phyloP scores from a whole-genome alignment of 2,888 invertebrate genomes.

The Sinhomidia bicolor region DNA sequence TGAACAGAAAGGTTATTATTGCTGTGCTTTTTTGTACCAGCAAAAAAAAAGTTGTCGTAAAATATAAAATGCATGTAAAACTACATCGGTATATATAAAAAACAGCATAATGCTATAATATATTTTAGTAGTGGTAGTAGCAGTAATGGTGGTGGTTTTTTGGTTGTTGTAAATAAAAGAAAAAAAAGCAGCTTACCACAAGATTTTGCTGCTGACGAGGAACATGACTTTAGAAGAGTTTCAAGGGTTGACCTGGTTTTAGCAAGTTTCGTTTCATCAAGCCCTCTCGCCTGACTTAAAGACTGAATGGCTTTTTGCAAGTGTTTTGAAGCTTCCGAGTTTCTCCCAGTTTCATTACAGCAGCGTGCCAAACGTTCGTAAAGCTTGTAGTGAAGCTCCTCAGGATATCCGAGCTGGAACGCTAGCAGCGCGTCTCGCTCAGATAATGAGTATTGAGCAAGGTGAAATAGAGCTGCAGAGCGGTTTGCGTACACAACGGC shows the following conservation, averaged over 20 bases:
- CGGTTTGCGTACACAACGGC: slow-evolving; percentile 87
- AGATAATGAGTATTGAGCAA: slow-evolving; percentile 85
- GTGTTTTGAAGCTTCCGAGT: slow-evolving; percentile 69
- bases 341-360: slow-evolving; percentile 72
- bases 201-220: slow-evolving; percentile 34
- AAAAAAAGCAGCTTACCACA: slow-evolving; percentile 1
- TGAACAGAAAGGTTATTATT: slow-evolving; percentile 35
- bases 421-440: slow-evolving; percentile 87
- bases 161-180: background rate
- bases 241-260: slow-evolving; percentile 76
- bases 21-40: background rate
- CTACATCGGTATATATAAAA: no score
- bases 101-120: background rate
- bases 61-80: background rate
- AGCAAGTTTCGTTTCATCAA: slow-evolving; percentile 74
- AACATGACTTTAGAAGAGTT: slow-evolving; percentile 65
- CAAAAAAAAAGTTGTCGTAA: no score
- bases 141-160: background rate
- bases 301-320: slow-evolving; percentile 75
- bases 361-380: slow-evolving; percentile 77
- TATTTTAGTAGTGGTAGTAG: no score
- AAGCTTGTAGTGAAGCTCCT: slow-evolving; percentile 78
- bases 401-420: slow-evolving; percentile 87
- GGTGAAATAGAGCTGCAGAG: slow-evolving; percentile 85
- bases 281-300: slow-evolving; percentile 64